Base-by-base conservation (phyloP, 2,888 invertebrate genomes). In the Agrochola macilenta region DNA sequence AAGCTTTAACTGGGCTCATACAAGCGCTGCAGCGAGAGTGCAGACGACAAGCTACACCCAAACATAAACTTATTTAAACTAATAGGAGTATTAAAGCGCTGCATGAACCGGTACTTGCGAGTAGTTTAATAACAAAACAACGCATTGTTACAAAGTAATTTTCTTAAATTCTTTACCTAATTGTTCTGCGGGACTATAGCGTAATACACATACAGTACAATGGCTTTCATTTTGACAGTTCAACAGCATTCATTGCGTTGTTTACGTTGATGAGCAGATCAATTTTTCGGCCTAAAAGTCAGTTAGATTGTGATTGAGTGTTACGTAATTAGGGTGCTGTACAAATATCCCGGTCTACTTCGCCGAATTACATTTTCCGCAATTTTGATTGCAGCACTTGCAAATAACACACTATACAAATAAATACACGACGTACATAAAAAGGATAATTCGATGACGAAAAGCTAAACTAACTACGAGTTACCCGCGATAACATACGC, bases 1-100 rank as follows among this genome's bases (percentile, higher is more conserved):
- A 89, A 89, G 76, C 82, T 83, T 78, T 74, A 83, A 87, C 72
- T 78, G 57, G 76, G 80, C 69, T 84, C 65, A 68, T 81, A 74
- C 74, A 69, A 73, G 72, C 60, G 68, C 76, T 69, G 74, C 70
- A 80, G 64, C 63, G 61, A 52, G 69, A 73, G 72, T 78, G 82
- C 84, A 76, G 81, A 77, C 74, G 72, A 77, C 78, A 79, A 70
- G 77, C 74, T 74, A 72, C 74, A 84, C 61, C 39, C 12, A 76
- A 82, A 82, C 72, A 83, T 69, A 72, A 71, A 75, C 68, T 72
- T 78, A 76, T 69, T 75, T 57, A 60, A 66, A 82, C 60, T 72
- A 65, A 69, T 61, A n/a, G n/a, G n/a, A n/a, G n/a, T n/a, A 70
- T 73, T 86, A 85, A 12, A 83, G 63, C 35, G 30, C 74, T 75